phyloP scores from a whole-genome alignment of 2,113 vertebrate genomes.

The Alaudala cheleensis region DNA sequence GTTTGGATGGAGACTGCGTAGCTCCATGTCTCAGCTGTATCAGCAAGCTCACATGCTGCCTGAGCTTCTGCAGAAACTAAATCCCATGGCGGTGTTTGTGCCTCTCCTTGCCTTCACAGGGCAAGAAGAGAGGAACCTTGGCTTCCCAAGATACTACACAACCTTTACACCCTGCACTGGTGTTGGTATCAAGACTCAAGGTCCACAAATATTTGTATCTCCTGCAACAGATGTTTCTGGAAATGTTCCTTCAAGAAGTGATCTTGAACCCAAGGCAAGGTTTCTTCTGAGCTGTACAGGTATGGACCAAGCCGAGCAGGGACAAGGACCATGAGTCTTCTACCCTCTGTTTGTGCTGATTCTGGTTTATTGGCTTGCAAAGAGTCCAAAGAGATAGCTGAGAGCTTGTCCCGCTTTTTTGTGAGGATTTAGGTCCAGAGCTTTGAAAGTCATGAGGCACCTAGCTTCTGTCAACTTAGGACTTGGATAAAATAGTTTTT shows the following conservation, averaged over 20 bases:
- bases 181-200: neutral
- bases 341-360: neutral
- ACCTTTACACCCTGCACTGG: neutral
- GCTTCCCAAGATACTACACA: neutral
- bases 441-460: neutral
- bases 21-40: neutral
- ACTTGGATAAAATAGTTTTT: neutral
- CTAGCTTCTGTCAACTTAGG: neutral
- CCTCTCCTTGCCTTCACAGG: neutral
- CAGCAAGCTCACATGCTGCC: neutral
- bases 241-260: neutral
- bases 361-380: neutral
- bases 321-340: neutral
- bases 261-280: neutral
- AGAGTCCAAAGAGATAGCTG: neutral
- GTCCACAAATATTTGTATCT: neutral
- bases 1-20: fast-evolving
- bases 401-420: neutral
- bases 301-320: neutral
- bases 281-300: neutral
- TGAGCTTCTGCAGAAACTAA: neutral
- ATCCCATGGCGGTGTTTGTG: neutral
- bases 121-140: neutral
- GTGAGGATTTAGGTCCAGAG: neutral
- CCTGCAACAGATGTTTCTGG: neutral